These are phyloP conservation scores for Microcaecilia unicolor DNA, from an alignment of 2,797 vertebrate species.

Conservation along the genomic window DNA sequence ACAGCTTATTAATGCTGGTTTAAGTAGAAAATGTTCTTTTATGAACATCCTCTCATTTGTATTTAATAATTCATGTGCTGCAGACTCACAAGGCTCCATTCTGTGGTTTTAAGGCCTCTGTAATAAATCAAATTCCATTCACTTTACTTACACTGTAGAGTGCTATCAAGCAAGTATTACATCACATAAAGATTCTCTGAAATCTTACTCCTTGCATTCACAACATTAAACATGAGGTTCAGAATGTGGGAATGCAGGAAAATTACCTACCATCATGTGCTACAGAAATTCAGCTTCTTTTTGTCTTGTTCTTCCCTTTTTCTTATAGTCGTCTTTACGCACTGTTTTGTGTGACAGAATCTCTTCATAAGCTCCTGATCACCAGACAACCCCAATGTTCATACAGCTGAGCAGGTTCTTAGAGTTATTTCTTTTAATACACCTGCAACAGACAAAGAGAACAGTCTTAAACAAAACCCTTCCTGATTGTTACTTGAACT, in stretches of 20 bases:
- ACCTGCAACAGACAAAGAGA: slow-evolving; percentile 31
- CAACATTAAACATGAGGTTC: background rate
- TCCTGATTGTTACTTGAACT: slow-evolving; percentile 3
- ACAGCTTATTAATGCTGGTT: slow-evolving; percentile 31
- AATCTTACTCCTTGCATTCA: background rate
- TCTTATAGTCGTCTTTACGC: slow-evolving; percentile 61
- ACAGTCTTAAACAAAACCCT: slow-evolving; percentile 31
- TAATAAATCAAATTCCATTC: slow-evolving; percentile 63
- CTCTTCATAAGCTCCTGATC: slow-evolving; percentile 74
- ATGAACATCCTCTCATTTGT: slow-evolving; percentile 28
- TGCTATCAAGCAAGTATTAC: slow-evolving; percentile 10
- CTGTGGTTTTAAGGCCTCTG: slow-evolving; percentile 56
- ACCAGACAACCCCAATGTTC: slow-evolving; percentile 47
- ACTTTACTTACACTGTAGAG: slow-evolving; percentile 21
- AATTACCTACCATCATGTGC: slow-evolving; percentile 62
- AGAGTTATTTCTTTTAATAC: slow-evolving; percentile 32
- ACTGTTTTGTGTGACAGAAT: slow-evolving; percentile 58
- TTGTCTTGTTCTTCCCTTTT: slow-evolving; percentile 55
- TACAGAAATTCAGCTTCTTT: slow-evolving; percentile 47
- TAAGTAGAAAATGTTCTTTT: slow-evolving; percentile 50
- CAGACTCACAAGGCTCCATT: slow-evolving; percentile 55
- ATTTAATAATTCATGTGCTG: slow-evolving; percentile 67
- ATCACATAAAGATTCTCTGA: slow-evolving; percentile 27
- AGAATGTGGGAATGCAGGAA: slow-evolving; percentile 5
- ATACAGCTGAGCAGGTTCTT: slow-evolving; percentile 36